Evolutionary conservation across 2,797 vertebrate genomes (phyloP).

Genomic region (Clangula hyemalis): DNA sequence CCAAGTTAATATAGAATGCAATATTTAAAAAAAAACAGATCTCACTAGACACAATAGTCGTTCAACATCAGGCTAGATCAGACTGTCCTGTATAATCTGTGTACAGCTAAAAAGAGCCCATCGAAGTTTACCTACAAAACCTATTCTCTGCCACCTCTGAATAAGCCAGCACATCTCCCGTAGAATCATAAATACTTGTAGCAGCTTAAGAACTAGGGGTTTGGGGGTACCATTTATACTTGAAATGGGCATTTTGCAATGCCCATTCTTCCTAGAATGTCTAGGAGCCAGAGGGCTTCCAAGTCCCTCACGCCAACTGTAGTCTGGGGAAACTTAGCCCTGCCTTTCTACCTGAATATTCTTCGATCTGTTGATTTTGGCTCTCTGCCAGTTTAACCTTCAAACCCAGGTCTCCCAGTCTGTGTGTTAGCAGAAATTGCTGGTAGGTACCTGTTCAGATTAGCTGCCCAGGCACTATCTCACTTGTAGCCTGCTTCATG

Average conservation of each 20-base stretch:
- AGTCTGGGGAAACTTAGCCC: not conserved
- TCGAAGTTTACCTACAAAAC: not conserved
- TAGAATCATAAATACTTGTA: not conserved
- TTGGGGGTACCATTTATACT: not conserved
- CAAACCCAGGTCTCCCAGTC: not conserved
- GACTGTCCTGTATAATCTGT: not conserved
- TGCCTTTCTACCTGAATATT: constrained; percentile 28
- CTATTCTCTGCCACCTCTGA: not conserved
- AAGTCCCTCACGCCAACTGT: constrained; percentile 3
- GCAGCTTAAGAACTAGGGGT: not conserved
- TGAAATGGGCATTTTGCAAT: not conserved
- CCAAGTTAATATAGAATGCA: not conserved
- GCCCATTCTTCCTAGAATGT: not conserved
- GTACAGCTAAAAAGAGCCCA: not conserved
- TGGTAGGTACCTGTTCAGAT: constrained; percentile 6
- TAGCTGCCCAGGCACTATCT: constrained; percentile 14
- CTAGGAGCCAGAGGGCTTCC: constrained; percentile 31
- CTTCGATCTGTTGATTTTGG: constrained; percentile 15
- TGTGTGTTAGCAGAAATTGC: constrained; percentile 31
- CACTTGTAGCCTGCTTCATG: constrained; percentile 20
- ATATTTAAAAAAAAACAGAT: not conserved
- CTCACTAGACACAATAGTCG: not conserved
- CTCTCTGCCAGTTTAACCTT: not conserved
- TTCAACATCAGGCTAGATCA: not conserved
- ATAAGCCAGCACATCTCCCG: not conserved